A percentile compares a stretch with the other conserved stretches of the same genome.
phyloP scores from a whole-genome alignment of 2,113 vertebrate genomes.

The Tetrao urogallus region DNA sequence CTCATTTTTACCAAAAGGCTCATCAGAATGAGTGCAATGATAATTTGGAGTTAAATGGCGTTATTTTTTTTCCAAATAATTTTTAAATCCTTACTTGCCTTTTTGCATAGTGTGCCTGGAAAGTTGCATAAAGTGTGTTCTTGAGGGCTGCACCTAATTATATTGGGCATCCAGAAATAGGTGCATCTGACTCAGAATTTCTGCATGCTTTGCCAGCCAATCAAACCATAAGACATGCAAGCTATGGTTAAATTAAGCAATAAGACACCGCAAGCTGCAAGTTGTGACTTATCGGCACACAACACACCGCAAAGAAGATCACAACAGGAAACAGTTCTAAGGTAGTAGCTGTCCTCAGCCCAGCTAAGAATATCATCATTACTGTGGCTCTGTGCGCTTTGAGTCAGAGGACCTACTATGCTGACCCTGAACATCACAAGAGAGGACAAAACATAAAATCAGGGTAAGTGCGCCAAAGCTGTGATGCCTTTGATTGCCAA shows the following conservation, averaged over 20 bases:
- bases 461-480: background rate
- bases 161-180: slow-evolving; percentile 61
- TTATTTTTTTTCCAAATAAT: background rate
- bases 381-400: background rate
- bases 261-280: slow-evolving; percentile 41
- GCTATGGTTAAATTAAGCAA: slow-evolving; percentile 64
- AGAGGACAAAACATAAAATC: background rate
- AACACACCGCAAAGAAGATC: background rate
- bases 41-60: background rate
- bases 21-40: background rate
- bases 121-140: slow-evolving; percentile 39
- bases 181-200: slow-evolving; percentile 72
- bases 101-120: slow-evolving; percentile 34
- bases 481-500: background rate
- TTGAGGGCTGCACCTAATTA: slow-evolving; percentile 58
- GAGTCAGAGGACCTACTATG: background rate
- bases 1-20: background rate
- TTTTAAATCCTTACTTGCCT: background rate
- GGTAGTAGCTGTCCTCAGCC: background rate
- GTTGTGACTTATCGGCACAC: background rate
- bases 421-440: background rate
- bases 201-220: slow-evolving; percentile 66
- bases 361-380: background rate
- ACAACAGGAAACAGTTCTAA: slow-evolving; percentile 24
- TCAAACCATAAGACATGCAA: slow-evolving; percentile 40